phyloP scores from a whole-genome alignment of 2,888 invertebrate genomes.

The Frankliniella fusca region DNA sequence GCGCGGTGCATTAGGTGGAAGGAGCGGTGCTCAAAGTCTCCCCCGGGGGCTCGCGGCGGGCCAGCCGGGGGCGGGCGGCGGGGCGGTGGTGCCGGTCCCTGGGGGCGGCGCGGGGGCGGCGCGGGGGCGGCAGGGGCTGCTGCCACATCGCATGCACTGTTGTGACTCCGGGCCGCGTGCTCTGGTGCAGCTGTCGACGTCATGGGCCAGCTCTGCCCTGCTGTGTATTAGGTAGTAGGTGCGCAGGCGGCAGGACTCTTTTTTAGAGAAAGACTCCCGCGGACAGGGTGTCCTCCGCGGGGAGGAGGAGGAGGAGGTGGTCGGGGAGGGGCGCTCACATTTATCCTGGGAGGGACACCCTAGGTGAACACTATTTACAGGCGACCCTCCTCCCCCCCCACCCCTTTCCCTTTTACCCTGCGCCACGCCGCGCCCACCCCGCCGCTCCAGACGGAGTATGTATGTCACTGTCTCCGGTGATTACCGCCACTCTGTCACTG shows the following conservation, averaged over 20 bases:
- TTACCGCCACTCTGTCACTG: conserved; percentile 3
- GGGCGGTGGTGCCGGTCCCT: too few relatives aligned
- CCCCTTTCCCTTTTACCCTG: not conserved
- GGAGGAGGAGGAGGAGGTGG: not conserved
- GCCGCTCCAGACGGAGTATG: conserved; percentile 18
- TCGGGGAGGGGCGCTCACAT: not conserved
- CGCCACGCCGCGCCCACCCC: not conserved
- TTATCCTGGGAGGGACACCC: not conserved
- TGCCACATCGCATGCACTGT: too few relatives aligned
- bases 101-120: too few relatives aligned
- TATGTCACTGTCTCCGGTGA: conserved; percentile 22
- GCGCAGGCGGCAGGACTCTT: not conserved
- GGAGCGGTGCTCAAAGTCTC: not conserved
- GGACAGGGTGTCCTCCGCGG: not conserved
- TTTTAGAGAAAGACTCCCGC: not conserved
- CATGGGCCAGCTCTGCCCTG: not conserved
- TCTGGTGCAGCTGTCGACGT: too few relatives aligned
- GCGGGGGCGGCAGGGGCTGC: too few relatives aligned
- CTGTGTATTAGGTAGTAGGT: not conserved
- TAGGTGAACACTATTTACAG: conserved; percentile 6
- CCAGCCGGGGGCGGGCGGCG: too few relatives aligned
- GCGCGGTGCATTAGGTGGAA: not conserved
- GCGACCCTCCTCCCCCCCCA: not conserved
- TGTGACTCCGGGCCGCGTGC: too few relatives aligned
- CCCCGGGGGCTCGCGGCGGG: not conserved